Evolutionary conservation across 2,797 vertebrate genomes (phyloP), one percentile per base, ranked within the genome.

Genomic region (Dipus sagitta): DNA sequence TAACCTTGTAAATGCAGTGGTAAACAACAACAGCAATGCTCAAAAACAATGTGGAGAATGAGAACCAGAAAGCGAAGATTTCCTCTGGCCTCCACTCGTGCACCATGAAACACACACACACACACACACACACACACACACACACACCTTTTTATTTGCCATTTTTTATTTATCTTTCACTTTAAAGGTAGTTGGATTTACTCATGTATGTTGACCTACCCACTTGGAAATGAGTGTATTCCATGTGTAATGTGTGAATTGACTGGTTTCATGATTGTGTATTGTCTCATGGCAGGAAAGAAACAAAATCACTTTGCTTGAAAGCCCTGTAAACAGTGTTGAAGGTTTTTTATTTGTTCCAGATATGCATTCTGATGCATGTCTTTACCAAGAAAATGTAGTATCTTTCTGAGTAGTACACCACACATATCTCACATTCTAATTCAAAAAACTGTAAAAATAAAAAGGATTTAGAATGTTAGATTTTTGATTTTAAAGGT

Each of bases 221-320:
- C n/a, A n/a, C 52, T 88, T 82, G 5, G n/a, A 88, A 87, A 79
- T 94, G 64, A 92, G 72, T 90, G 12, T 86, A 34, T 68, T 71
- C 54, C 83, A 18, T 64, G 72, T 76, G 52, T 4, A 91, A 80
- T 24, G 24, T 28, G 74, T 20, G 5, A 15, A 24, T 62, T 58
- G 80, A 75, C 52, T 80, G 34, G 60, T 86, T 84, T 86, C 71
- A 70, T 82, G 23, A 52, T 23, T 74, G 42, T 86, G 80, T 70
- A 67, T 47, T 28, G 58, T 86, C 10, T 87, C 4, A 81, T 3
- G 12, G 78, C 32, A 81, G 68, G 64, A 82, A 76, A 75, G 42
- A 77, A 78, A 42, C 26, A 92, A 87, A 88, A 70, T 60, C 60
- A 75, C 18, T 85, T 82, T 72, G 15, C 84, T 54, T 54, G 21